Conservation (phyloP, 2,888 invertebrate species). For the Ophion ventricosus region DNA sequence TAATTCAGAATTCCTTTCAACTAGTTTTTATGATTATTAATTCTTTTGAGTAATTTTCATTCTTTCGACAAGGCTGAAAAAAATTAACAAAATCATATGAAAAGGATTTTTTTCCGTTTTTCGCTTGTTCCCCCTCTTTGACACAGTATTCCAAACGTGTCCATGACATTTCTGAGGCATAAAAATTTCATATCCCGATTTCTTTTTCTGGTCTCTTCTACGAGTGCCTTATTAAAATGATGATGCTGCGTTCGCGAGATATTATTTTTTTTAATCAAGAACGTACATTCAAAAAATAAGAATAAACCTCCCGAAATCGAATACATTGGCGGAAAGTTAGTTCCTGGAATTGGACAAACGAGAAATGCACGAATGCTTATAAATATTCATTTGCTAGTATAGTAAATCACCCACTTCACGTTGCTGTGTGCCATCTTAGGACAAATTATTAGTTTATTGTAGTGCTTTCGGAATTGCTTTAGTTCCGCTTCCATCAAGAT, state of each 20-base stretch:
- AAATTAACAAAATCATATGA: background rate
- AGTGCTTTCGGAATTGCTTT: background rate
- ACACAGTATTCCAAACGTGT: background rate
- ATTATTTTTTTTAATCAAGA: background rate
- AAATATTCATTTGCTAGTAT: background rate
- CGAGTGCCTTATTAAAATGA: background rate
- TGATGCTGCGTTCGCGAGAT: background rate
- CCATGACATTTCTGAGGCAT: background rate
- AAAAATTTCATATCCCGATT: background rate
- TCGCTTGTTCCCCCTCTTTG: background rate
- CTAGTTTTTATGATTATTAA: too few species aligned
- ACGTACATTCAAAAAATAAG: background rate
- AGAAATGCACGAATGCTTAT: background rate
- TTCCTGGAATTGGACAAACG: too few species aligned
- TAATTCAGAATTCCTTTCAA: too few species aligned
- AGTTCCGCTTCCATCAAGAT: background rate
- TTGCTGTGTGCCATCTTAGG: background rate
- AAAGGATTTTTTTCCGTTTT: background rate
- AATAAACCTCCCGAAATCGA: background rate
- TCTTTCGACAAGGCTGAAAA: background rate
- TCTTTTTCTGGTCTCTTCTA: background rate
- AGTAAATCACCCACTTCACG: background rate
- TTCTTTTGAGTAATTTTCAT: background rate
- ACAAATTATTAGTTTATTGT: background rate
- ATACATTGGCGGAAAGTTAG: background rate